A percentile compares a stretch with the other conserved stretches of the same genome.
These are phyloP conservation scores for Hydrophis major DNA, from an alignment of 2,797 vertebrate species.

Conservation along the genomic window DNA sequence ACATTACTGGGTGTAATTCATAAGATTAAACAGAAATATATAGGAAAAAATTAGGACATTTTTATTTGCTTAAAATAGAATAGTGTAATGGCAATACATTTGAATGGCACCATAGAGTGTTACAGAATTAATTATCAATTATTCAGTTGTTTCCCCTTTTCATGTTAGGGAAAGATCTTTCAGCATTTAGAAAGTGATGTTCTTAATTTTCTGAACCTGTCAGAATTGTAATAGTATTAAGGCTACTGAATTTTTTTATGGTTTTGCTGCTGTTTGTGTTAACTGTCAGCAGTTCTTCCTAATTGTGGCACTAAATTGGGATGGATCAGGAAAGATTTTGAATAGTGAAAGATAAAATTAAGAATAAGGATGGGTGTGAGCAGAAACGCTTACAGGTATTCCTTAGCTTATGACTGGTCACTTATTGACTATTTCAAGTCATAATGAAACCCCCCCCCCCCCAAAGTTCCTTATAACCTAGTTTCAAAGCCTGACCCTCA, in stretches of 20 bases:
- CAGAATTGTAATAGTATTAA: not conserved
- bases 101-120: not conserved
- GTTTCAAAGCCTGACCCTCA: not conserved
- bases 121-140: not conserved
- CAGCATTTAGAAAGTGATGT: not conserved
- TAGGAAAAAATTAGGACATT: not conserved
- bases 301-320: not conserved
- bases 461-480: not conserved
- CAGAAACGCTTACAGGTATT: not conserved
- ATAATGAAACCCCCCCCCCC: not conserved
- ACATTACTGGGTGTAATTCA: not conserved
- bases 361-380: not conserved
- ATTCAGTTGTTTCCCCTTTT: not conserved
- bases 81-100: not conserved
- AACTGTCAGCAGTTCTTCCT: not conserved
- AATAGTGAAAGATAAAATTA: not conserved
- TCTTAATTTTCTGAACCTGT: not conserved
- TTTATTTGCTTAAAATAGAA: not conserved
- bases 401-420: not conserved
- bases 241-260: not conserved
- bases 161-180: not conserved
- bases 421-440: not conserved
- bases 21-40: not conserved
- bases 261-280: not conserved
- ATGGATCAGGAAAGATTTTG: not conserved